Evolutionary conservation across 1,140 invertebrate species (phyloP).

Genomic region (Eubasilissa regina): DNA sequence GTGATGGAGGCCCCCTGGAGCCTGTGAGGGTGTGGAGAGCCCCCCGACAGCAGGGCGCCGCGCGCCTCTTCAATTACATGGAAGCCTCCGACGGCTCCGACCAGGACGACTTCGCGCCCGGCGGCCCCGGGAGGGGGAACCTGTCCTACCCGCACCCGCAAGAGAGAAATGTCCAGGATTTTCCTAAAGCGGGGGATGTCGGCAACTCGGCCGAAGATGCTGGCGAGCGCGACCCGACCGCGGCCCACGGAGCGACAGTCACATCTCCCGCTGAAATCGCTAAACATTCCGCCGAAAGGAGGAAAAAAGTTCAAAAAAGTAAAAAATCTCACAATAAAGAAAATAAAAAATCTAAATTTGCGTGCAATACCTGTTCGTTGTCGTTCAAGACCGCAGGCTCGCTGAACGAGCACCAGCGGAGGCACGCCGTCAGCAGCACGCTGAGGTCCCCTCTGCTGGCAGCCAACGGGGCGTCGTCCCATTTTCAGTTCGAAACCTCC

Average conservation of each 20-base stretch:
- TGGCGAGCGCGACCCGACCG: slow-evolving; percentile 73
- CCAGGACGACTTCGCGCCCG: slow-evolving; percentile 66
- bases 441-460: slow-evolving; percentile 60
- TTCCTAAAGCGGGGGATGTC: slow-evolving; percentile 71
- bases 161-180: slow-evolving; percentile 64
- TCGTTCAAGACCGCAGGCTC: slow-evolving; percentile 42
- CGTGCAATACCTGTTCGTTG: slow-evolving; percentile 58
- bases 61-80: slow-evolving; percentile 74
- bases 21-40: slow-evolving; percentile 61
- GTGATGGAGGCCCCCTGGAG: slow-evolving; percentile 53
- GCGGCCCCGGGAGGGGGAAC: slow-evolving; percentile 57
- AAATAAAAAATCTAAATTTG: slow-evolving; percentile 64
- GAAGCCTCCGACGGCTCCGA: slow-evolving; percentile 75
- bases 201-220: slow-evolving; percentile 65
- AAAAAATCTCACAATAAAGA: slow-evolving; percentile 59
- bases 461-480: slow-evolving; percentile 63
- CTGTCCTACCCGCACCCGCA: slow-evolving; percentile 50
- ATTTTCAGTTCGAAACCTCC: slow-evolving; percentile 59
- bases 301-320: slow-evolving; percentile 63
- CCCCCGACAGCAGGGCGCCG: slow-evolving; percentile 72
- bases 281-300: slow-evolving; percentile 66
- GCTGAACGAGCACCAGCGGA: slow-evolving; percentile 67
- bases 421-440: slow-evolving; percentile 64
- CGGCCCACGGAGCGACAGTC: slow-evolving; percentile 72
- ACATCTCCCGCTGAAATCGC: slow-evolving; percentile 72